Evolutionary conservation across 2,888 invertebrate genomes (phyloP).

Genomic region (Philhelius pedissequus): DNA sequence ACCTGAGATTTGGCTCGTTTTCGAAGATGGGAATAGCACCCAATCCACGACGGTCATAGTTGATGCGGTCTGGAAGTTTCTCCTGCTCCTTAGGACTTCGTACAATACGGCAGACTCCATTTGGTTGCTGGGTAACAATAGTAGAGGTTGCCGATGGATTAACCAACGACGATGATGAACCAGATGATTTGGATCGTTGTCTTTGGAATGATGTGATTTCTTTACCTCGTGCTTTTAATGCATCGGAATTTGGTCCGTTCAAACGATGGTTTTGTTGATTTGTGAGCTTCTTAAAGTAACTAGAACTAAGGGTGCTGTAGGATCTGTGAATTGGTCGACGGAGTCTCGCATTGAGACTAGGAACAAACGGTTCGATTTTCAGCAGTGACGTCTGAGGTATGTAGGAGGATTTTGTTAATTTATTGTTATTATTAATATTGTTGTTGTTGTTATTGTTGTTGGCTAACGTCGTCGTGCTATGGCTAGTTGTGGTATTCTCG

Average conservation of each 20-base stretch:
- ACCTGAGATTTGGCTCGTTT: constrained; percentile 88
- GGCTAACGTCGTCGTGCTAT: constrained; percentile 64
- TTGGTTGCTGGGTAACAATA: constrained; percentile 75
- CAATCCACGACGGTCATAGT: constrained; percentile 90
- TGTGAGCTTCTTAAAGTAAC: constrained; percentile 71
- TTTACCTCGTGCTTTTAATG: constrained; percentile 65
- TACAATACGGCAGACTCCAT: constrained; percentile 82
- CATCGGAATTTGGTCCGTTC: constrained; percentile 47
- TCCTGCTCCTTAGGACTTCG: constrained; percentile 88
- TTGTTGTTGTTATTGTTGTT: constrained; percentile 41
- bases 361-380: constrained; percentile 79
- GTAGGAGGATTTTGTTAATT: constrained; percentile 68
- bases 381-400: constrained; percentile 78
- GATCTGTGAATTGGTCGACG: constrained; percentile 77
- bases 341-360: constrained; percentile 76
- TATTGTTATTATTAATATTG: constrained; percentile 37
- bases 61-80: constrained; percentile 92
- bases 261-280: constrained; percentile 44
- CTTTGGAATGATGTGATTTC: constrained; percentile 61
- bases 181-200: constrained; percentile 71
- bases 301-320: constrained; percentile 77
- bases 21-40: constrained; percentile 90
- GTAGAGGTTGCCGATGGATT: constrained; percentile 59
- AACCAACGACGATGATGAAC: constrained; percentile 46
- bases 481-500: constrained; percentile 50